Evolutionary conservation across 2,888 invertebrate genomes (phyloP).

Genomic region (Diarsia mendica): DNA sequence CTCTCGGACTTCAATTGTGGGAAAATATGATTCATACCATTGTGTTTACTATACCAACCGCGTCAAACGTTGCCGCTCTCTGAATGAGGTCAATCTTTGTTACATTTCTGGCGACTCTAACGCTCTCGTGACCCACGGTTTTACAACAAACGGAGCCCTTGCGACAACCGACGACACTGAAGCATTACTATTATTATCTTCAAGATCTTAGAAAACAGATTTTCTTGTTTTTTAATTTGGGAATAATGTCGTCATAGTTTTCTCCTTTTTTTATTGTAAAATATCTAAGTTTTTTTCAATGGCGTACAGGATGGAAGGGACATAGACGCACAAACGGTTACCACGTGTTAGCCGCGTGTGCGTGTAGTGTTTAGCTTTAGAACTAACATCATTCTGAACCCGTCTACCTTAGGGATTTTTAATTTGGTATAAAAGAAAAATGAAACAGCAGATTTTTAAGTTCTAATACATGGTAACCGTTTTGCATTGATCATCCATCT

Average conservation of each 20-base stretch:
- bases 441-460: neutral
- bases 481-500: neutral
- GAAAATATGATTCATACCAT: constrained; percentile 84
- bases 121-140: constrained; percentile 62
- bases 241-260: neutral
- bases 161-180: constrained; percentile 41
- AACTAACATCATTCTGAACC: no score
- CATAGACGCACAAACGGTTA: neutral
- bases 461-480: neutral
- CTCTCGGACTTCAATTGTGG: constrained; percentile 72
- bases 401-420: no score
- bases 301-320: neutral
- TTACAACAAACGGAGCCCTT: constrained; percentile 60
- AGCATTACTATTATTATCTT: constrained; percentile 32
- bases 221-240: constrained; percentile 19
- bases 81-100: constrained; percentile 82
- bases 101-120: constrained; percentile 75
- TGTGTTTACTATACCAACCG: constrained; percentile 78
- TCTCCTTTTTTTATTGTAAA: neutral
- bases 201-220: constrained; percentile 32
- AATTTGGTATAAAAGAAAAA: no score
- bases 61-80: constrained; percentile 77
- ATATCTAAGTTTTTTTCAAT: neutral
- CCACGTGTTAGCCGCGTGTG: no score
- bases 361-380: no score